Base-by-base conservation (phyloP, 2,888 invertebrate genomes). In the Cylindroiulus punctatus region DNA sequence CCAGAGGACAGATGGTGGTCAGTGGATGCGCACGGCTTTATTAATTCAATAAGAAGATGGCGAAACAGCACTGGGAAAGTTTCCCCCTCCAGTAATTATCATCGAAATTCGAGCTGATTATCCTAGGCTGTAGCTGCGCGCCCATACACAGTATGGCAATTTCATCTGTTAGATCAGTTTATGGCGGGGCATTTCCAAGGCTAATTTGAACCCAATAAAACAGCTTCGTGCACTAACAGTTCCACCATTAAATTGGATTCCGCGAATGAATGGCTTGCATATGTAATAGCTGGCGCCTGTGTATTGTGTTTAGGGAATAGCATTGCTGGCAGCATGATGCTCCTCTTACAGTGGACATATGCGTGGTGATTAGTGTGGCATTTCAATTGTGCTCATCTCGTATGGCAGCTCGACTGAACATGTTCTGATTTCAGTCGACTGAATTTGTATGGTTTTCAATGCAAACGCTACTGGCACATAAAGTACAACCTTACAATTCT, bases 21-120 rank as follows among this genome's bases (percentile, higher is more conserved):
- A 57, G 22, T 57, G 57, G 22, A n/a, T 57, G 57, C 7, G 57
- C 57, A 76, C 76, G 14, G 30, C 30, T 76, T 76, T 76, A 76
- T 76, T 76, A 76, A 76, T 76, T 76, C 76, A 76, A 76, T 76
- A 76, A 76, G 76, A 76, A 76, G 76, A 76, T 76, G 30, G 12
- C 26, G 26, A 14, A 14, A 30, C 30, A 57, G n/a, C 22, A 57
- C 30, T 12, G 57, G 22, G 57, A 10, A 57, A 2, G 22, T 57
- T 57, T 17, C 12, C 76, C 76, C 76, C 76, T 76, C 12, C 30
- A 14, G 26, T 14, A 76, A 76, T 30, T 76, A 30, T 14, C 14
- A 30, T 76, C 3, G 76, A 76, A 76, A 76, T 76, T 76, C 14
- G 30, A 30, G 57, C 76, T 76, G 26, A 30, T 30, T 30, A 30